Evolutionary conservation across 2,888 invertebrate genomes (phyloP).

Genomic region (Onthophagus sagittarius): DNA sequence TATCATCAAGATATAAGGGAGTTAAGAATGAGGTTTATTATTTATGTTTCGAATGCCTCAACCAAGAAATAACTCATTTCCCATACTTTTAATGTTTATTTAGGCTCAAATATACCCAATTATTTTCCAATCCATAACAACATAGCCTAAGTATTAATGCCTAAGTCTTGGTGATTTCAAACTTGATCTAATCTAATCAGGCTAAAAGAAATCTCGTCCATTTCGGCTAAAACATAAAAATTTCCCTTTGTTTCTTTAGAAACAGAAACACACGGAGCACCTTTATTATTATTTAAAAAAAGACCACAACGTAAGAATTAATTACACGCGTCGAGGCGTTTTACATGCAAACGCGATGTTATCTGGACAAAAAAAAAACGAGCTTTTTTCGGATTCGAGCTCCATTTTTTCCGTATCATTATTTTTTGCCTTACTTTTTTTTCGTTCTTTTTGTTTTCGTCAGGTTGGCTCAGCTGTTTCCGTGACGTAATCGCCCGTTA

Average conservation of each 20-base stretch:
- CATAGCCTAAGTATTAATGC: no score
- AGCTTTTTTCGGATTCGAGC: background rate
- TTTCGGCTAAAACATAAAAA: background rate
- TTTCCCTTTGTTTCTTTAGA: background rate
- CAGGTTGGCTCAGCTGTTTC: background rate
- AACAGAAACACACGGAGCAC: background rate
- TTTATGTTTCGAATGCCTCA: no score
- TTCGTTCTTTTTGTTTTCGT: background rate
- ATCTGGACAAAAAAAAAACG: background rate
- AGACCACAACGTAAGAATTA: background rate
- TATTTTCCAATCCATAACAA: no score
- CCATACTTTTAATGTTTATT: no score
- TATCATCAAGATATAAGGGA: no score
- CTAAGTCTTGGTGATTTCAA: no score
- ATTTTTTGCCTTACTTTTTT: no score
- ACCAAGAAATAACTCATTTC: no score
- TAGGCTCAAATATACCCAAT: no score
- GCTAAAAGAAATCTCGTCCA: conserved; percentile 46
- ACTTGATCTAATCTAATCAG: no score
- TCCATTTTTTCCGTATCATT: background rate
- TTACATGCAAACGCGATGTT: background rate
- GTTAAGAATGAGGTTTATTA: no score
- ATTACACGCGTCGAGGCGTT: background rate
- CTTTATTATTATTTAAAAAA: background rate
- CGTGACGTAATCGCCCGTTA: background rate